Evolutionary conservation across 2,797 vertebrate genomes (phyloP).

Genomic region (Neosilurus hyrtlii): DNA sequence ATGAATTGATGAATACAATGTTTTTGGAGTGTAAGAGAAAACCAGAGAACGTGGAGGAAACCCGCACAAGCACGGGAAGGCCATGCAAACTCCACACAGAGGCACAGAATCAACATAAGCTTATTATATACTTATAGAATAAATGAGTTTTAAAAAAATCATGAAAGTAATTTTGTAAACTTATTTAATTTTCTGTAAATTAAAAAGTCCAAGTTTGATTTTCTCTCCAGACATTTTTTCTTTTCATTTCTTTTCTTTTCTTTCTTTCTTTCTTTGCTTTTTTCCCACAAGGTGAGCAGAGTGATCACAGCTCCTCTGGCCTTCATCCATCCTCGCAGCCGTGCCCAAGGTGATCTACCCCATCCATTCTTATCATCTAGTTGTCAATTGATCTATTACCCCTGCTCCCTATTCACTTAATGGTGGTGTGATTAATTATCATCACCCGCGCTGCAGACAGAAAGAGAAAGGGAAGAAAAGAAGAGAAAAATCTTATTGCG

Average conservation of each 20-base stretch:
- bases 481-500: constrained; percentile 59
- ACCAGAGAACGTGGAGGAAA: too few species aligned
- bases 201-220: not conserved
- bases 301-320: constrained; percentile 52
- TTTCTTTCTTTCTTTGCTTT: too few species aligned
- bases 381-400: constrained; percentile 80
- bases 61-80: too few species aligned
- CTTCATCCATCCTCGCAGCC: constrained; percentile 61
- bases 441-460: constrained; percentile 53
- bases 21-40: too few species aligned
- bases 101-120: too few species aligned
- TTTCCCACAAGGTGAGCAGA: constrained; percentile 32
- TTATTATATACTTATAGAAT: too few species aligned
- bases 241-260: constrained; percentile 49
- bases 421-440: constrained; percentile 74
- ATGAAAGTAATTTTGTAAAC: not conserved
- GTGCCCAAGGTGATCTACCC: constrained; percentile 75
- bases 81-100: too few species aligned
- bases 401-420: constrained; percentile 71
- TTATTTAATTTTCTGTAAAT: not conserved
- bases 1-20: too few species aligned
- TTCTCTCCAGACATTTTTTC: not conserved
- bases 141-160: too few species aligned
- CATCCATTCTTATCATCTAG: constrained; percentile 76
- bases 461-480: constrained; percentile 53